phyloP scores from a whole-genome alignment of 2,888 invertebrate species.

The Itoplectis maculator region DNA sequence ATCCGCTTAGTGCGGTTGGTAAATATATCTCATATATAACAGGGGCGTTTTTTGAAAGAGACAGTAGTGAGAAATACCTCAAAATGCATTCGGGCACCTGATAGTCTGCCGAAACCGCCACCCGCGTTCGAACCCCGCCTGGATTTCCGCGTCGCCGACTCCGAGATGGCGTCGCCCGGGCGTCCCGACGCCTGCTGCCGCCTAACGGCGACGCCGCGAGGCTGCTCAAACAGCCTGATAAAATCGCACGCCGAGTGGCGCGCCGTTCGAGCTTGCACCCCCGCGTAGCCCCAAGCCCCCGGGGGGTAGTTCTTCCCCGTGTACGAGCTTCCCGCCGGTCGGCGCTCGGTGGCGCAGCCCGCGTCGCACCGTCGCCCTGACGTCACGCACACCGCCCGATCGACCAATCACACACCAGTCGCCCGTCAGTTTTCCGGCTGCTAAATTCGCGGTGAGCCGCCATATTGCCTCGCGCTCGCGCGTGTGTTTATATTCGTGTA shows the following conservation, averaged over 20 bases:
- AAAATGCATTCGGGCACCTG: too few species aligned
- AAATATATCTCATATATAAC: too few species aligned
- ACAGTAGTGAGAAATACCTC: too few species aligned
- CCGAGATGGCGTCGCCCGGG: conserved; percentile 55
- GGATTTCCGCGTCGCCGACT: too few species aligned
- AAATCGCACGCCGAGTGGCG: background rate
- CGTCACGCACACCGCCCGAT: conserved; percentile 86
- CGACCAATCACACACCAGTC: conserved; percentile 87
- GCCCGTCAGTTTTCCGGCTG: conserved; percentile 84
- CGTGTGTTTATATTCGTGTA: conserved; percentile 78
- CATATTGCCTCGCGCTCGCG: conserved; percentile 78
- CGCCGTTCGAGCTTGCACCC: conserved; percentile 34
- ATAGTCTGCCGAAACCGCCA: too few species aligned
- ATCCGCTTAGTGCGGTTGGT: too few species aligned
- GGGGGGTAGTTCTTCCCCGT: conserved; percentile 49
- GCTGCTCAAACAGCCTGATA: too few species aligned
- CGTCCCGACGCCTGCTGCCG: conserved; percentile 45
- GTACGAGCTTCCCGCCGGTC: conserved; percentile 38
- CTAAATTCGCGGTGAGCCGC: conserved; percentile 80
- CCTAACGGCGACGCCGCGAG: conserved; percentile 28
- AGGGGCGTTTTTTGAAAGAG: too few species aligned
- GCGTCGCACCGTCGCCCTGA: conserved; percentile 83
- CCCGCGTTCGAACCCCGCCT: too few species aligned
- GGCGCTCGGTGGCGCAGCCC: conserved; percentile 69
- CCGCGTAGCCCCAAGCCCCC: conserved; percentile 24